These are phyloP conservation scores for Phoxinus phoxinus DNA, from an alignment of 2,113 vertebrate species.

Conservation along the genomic window DNA sequence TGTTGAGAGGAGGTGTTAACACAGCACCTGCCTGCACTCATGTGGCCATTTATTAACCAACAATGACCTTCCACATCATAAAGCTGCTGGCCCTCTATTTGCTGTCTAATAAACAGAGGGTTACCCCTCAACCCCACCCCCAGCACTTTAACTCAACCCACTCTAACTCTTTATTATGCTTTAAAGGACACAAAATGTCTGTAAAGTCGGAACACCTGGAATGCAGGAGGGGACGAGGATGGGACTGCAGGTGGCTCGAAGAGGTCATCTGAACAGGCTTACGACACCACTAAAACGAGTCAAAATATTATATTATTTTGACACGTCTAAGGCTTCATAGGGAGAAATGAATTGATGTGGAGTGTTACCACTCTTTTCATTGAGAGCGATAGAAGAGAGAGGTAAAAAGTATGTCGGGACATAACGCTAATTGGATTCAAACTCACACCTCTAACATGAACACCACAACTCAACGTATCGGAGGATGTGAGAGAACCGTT, in stretches of 20 bases:
- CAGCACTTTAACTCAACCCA: constrained; percentile 69
- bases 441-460: not conserved
- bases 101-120: constrained; percentile 80
- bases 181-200: constrained; percentile 67
- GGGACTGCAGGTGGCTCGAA: constrained; percentile 55
- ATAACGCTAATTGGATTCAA: not conserved
- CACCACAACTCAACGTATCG: not conserved
- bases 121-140: constrained; percentile 55
- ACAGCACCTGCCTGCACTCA: constrained; percentile 82
- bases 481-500: not conserved
- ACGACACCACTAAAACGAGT: not conserved
- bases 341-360: not conserved
- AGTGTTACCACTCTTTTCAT: not conserved
- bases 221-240: constrained; percentile 70
- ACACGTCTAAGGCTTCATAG: not conserved
- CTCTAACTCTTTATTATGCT: constrained; percentile 76
- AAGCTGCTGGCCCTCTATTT: constrained; percentile 79
- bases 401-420: not conserved
- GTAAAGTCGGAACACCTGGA: constrained; percentile 79
- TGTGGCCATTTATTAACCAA: constrained; percentile 84
- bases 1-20: constrained; percentile 83
- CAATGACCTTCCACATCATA: constrained; percentile 84
- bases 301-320: not conserved
- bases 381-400: not conserved
- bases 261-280: constrained; percentile 1